phyloP scores from a whole-genome alignment of 2,888 invertebrate species.

The Drosophila atroscutellata region DNA sequence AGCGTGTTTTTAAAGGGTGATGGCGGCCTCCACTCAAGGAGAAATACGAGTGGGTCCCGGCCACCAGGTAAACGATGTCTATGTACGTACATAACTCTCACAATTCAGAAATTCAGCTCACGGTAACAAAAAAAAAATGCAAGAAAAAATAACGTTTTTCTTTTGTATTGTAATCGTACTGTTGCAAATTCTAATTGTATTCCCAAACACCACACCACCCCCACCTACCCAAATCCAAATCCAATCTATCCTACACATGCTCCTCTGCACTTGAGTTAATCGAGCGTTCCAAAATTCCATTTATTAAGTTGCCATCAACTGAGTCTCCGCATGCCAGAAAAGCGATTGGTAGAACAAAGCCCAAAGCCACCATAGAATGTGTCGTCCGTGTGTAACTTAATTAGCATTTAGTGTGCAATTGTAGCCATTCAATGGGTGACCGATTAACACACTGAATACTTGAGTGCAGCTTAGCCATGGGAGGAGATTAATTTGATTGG shows the following conservation, averaged over 20 bases:
- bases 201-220: slow-evolving; percentile 7
- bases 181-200: slow-evolving; percentile 66
- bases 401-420: slow-evolving; percentile 5
- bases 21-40: slow-evolving; percentile 90
- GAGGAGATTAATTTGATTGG: background rate
- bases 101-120: slow-evolving; percentile 84
- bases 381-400: slow-evolving; percentile 5
- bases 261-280: slow-evolving; percentile 3
- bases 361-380: background rate
- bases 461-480: background rate
- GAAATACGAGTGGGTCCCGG: slow-evolving; percentile 92
- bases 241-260: background rate
- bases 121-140: slow-evolving; percentile 85
- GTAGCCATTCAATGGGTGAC: background rate
- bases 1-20: slow-evolving; percentile 85
- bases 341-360: background rate
- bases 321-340: slow-evolving; percentile 5
- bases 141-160: slow-evolving; percentile 48
- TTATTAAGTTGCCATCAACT: slow-evolving; percentile 21
- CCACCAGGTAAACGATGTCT: slow-evolving; percentile 90
- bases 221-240: background rate
- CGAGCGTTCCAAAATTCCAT: slow-evolving; percentile 14
- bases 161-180: slow-evolving; percentile 64
- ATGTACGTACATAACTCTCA: slow-evolving; percentile 88
- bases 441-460: background rate